These are phyloP conservation scores for Bergia sp. DNA, from an alignment of 92 coral and sea anemone genomes.

Conservation along the genomic window DNA sequence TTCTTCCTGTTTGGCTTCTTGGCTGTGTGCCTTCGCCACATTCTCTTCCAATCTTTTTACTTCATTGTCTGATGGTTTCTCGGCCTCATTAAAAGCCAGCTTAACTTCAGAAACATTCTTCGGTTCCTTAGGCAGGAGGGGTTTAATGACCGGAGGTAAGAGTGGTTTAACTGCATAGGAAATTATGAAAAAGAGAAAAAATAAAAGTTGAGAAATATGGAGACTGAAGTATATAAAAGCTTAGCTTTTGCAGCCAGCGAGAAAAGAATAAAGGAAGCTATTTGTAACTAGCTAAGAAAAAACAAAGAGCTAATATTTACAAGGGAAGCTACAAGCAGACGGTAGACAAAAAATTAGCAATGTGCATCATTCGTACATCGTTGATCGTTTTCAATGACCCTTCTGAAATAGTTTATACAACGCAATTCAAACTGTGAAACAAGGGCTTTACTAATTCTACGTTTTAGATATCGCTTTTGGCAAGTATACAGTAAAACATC, in stretches of 20 bases:
- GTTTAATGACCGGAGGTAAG: conserved; percentile 14
- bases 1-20: conserved; percentile 21
- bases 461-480: too few relatives aligned
- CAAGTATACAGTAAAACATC: too few relatives aligned
- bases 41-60: conserved; percentile 28
- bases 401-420: too few relatives aligned
- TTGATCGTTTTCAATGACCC: too few relatives aligned
- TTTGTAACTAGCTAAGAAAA: too few relatives aligned
- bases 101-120: conserved; percentile 4
- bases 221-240: background rate
- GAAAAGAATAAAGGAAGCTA: background rate
- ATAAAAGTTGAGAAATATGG: background rate
- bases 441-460: too few relatives aligned
- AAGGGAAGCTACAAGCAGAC: too few relatives aligned
- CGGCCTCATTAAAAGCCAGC: background rate
- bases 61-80: background rate
- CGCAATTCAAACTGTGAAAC: too few relatives aligned
- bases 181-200: background rate
- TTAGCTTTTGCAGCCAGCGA: background rate
- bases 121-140: conserved; percentile 7
- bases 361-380: too few relatives aligned
- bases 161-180: conserved; percentile 12
- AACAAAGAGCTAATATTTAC: too few relatives aligned
- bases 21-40: background rate
- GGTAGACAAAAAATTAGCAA: too few relatives aligned